Evolutionary conservation across 2,113 vertebrate genomes (phyloP), one percentile per base, ranked within the genome.

Genomic region (Regulus satrapa): DNA sequence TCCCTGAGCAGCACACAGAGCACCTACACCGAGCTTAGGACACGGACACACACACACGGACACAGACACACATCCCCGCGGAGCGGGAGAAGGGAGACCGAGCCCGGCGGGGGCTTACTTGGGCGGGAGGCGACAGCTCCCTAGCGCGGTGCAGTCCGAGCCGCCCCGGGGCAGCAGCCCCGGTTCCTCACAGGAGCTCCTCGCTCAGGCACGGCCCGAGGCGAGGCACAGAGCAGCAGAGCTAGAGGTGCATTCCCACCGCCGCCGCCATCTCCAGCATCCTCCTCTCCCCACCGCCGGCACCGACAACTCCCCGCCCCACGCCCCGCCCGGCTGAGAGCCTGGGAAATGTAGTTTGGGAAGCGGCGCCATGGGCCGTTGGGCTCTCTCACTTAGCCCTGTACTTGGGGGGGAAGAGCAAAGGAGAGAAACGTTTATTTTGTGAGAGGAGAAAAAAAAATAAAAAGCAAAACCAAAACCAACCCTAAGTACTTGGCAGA

Each of bases 401-500:
- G 9, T 2, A 6, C 2, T 6, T 6, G 13, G 12, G 21, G 21
- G 21, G 43, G 12, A 21, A 19, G 6, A 2, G 1, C 5, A 8
- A 46, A 18, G 10, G 19, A 45, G 10, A 31, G 6, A 46, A 18
- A 1, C 7, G 2, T 36, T 45, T 20, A 1, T 10, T 34, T 21
- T 5, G 9, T 5, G 14, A 17, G n/a, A 31, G 19, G 3, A n/a
- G 12, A 29, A 46, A 25, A 6, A 6, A 18, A 16, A 19, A 14
- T 9, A 2, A 12, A 7, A 20, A 34, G n/a, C n/a, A n/a, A n/a
- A n/a, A n/a, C n/a, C n/a, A 56, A 56, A 23, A 21, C 1, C 17
- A 29, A 18, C 6, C 7, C 12, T 15, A 12, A 9, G 3, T 4
- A 36, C 4, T 4, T 1, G 0, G 0, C 0, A 1, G 0, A 4